phyloP scores from a whole-genome alignment of 2,113 vertebrate genomes.

The Grammomys dolichurus region DNA sequence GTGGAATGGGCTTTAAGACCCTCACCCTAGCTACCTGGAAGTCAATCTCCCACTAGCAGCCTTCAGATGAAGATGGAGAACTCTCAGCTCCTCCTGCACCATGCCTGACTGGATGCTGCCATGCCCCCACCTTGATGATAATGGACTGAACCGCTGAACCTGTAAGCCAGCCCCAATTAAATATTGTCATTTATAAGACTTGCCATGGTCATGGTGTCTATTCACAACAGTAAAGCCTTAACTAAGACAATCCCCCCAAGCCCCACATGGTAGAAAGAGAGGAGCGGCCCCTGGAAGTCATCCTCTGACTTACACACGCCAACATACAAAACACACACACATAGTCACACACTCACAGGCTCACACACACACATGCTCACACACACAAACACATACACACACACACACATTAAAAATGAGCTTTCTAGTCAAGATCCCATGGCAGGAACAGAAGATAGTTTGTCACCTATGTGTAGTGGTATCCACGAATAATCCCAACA shows the following conservation, averaged over 20 bases:
- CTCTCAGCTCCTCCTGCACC: too few species aligned
- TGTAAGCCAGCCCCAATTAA: too few species aligned
- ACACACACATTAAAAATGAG: not conserved
- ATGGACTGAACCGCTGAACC: too few species aligned
- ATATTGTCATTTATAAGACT: too few species aligned
- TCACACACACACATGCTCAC: not conserved
- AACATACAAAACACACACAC: not conserved
- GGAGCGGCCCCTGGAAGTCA: not conserved
- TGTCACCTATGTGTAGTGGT: not conserved
- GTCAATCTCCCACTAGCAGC: too few species aligned
- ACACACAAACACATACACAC: not conserved
- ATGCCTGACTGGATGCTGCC: too few species aligned
- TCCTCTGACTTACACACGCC: not conserved
- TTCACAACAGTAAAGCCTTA: too few species aligned
- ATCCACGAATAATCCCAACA: not conserved
- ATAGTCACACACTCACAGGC: not conserved
- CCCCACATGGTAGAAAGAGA: not conserved
- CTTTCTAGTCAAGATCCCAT: slow-evolving; percentile 8
- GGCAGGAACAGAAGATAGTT: not conserved
- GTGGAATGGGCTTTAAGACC: too few species aligned
- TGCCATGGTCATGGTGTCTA: too few species aligned
- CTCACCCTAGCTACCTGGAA: too few species aligned
- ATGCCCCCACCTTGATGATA: too few species aligned
- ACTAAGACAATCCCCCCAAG: not conserved
- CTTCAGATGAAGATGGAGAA: too few species aligned